phyloP scores from a whole-genome alignment of 2,888 invertebrate species.

The Mactromeris polynyma region DNA sequence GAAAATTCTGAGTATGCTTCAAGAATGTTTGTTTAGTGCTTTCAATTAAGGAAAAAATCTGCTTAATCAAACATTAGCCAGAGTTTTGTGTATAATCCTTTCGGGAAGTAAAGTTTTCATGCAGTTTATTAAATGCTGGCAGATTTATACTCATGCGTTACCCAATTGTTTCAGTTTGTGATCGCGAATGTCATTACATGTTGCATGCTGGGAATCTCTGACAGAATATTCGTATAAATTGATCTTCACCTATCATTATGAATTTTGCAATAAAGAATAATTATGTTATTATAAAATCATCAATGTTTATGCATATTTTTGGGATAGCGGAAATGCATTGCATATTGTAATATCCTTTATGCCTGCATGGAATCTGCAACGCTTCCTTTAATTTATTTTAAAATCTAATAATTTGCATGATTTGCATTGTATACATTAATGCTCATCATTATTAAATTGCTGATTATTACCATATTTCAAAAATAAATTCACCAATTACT shows the following conservation, averaged over 20 bases:
- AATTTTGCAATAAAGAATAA: constrained; percentile 8
- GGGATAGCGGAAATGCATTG: background rate
- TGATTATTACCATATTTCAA: constrained; percentile 11
- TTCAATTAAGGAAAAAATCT: constrained; percentile 6
- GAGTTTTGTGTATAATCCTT: background rate
- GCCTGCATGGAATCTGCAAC: background rate
- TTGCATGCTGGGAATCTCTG: background rate
- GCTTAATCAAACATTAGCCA: background rate
- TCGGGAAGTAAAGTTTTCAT: background rate
- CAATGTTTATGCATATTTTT: background rate
- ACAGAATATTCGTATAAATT: background rate
- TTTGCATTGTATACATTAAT: background rate
- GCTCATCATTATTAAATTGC: background rate
- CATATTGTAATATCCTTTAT: background rate
- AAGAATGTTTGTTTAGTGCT: background rate
- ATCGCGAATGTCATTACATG: background rate
- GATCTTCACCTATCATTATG: background rate
- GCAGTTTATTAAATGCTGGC: background rate
- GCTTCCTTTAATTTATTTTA: background rate
- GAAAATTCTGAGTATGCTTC: background rate
- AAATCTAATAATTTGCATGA: constrained; percentile 7
- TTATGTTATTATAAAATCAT: background rate
- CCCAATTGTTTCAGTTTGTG: background rate
- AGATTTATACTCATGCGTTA: background rate
- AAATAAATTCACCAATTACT: constrained; percentile 9